Conservation (phyloP, 2,113 vertebrate genomes). For the Lonchura striata region DNA sequence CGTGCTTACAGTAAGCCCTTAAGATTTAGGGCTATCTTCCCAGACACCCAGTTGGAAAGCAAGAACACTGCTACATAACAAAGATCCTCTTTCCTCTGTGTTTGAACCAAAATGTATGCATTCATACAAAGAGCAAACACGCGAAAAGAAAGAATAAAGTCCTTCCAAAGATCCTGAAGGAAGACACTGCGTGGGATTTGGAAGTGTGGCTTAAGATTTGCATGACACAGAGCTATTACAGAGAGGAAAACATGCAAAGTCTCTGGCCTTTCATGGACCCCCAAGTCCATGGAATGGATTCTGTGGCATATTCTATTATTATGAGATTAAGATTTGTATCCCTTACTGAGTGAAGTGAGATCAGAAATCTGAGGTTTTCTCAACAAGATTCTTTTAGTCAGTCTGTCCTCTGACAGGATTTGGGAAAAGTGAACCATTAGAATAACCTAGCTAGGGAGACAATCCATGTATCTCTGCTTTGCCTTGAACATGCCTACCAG, state of each 20-base stretch:
- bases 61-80: not conserved
- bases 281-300: not conserved
- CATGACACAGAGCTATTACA: not conserved
- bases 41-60: not conserved
- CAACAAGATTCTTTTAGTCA: not conserved
- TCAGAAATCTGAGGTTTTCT: not conserved
- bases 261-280: not conserved
- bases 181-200: not conserved
- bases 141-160: not conserved
- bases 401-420: not conserved
- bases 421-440: not conserved
- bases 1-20: rapidly evolving
- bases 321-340: not conserved
- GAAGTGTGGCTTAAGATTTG: not conserved
- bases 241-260: not conserved
- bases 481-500: not conserved
- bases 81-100: not conserved
- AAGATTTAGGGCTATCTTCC: not conserved
- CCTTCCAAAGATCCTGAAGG: not conserved
- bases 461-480: not conserved
- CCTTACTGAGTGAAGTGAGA: not conserved
- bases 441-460: not conserved
- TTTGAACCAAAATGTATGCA: not conserved
- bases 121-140: not conserved
- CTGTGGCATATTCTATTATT: not conserved